Conservation (phyloP, 30 jellyfish, hydroid and myxozoan genomes). For the Chironex yamaguchii region DNA sequence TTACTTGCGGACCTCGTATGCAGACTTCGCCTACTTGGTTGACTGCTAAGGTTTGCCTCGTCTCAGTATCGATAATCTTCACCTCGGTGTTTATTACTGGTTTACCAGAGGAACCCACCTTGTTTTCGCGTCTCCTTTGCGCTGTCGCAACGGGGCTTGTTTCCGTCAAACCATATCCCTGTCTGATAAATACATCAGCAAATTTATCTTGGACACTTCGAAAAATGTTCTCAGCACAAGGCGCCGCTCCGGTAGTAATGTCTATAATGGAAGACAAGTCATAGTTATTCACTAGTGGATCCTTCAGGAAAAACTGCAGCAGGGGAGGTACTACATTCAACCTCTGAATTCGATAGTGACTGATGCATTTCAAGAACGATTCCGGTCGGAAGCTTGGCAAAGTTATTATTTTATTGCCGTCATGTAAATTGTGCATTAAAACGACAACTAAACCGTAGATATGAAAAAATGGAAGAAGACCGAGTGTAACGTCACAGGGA, state of each 20-base stretch:
- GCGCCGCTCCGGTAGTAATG: conserved; percentile 91
- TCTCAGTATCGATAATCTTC: conserved; percentile 68
- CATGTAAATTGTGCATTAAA: conserved; percentile 32
- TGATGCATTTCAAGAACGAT: conserved; percentile 57
- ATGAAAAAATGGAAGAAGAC: conserved; percentile 81
- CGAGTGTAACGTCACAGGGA: conserved; percentile 46
- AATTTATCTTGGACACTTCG: conserved; percentile 27
- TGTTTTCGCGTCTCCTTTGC: conserved; percentile 35
- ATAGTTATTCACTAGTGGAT: conserved; percentile 74
- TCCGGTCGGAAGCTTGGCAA: conserved; percentile 85
- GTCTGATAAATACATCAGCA: neutral
- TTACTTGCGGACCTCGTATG: conserved; percentile 83
- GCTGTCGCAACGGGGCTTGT: conserved; percentile 75
- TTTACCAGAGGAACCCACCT: conserved; percentile 75
- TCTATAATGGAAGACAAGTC: conserved; percentile 64
- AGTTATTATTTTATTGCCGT: conserved; percentile 57
- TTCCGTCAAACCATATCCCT: conserved; percentile 88
- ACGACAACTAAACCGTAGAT: conserved; percentile 72
- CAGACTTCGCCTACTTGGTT: conserved; percentile 86
- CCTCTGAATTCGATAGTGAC: conserved; percentile 66
- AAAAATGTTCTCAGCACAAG: conserved; percentile 74
- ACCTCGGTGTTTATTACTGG: conserved; percentile 72
- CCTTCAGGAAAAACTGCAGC: conserved; percentile 72
- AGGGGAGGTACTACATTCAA: conserved; percentile 86
- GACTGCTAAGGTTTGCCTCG: conserved; percentile 71